These are phyloP conservation scores for Euphydryas editha DNA, from an alignment of 2,888 invertebrate genomes.

Conservation along the genomic window DNA sequence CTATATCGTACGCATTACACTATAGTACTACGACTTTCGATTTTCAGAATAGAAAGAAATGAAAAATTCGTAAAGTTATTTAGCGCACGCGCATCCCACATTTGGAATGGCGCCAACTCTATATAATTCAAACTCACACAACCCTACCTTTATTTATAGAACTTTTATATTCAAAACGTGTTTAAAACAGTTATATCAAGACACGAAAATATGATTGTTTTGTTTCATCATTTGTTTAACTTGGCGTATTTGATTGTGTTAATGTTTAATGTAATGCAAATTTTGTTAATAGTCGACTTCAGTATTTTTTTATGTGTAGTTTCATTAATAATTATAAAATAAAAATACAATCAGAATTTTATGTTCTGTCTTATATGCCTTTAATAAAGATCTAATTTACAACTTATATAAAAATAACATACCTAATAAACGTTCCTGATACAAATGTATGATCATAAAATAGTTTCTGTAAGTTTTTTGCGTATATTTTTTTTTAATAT, in stretches of 20 bases:
- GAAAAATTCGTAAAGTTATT: conserved; percentile 71
- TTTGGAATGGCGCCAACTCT: conserved; percentile 72
- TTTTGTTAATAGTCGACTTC: no score
- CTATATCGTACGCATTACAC: conserved; percentile 49
- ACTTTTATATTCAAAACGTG: conserved; percentile 73
- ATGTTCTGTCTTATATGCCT: no score
- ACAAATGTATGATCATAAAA: no score
- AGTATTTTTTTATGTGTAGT: no score
- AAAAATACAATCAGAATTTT: no score
- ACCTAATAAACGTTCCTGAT: no score
- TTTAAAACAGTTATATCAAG: conserved; percentile 56
- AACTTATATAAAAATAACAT: no score
- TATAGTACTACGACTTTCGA: conserved; percentile 58
- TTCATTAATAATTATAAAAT: no score
- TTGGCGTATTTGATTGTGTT: neutral
- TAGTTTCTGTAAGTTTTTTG: no score
- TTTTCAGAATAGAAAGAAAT: conserved; percentile 70
- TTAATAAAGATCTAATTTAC: no score
- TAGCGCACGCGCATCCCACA: conserved; percentile 64
- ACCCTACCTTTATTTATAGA: conserved; percentile 74
- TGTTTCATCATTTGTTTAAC: conserved; percentile 10
- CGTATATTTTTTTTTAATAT: no score
- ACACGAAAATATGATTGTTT: conserved; percentile 22
- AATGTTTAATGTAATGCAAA: no score
- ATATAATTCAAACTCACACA: conserved; percentile 75